Base-by-base conservation (phyloP, 1,140 invertebrate species). In the Leptinotarsa lineolata region DNA sequence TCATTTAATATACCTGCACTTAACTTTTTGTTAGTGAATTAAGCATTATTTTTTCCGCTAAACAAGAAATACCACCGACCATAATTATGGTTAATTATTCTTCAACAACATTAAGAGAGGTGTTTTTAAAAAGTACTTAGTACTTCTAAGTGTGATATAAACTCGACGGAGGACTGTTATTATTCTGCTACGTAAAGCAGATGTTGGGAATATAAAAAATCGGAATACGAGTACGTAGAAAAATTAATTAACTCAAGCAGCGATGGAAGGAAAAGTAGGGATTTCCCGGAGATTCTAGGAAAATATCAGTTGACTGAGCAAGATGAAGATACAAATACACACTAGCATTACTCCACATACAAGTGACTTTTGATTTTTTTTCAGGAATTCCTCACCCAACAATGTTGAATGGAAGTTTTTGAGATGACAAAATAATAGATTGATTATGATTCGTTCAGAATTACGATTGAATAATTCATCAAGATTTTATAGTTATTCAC, bases 131-230 rank as follows among this genome's bases (percentile, higher is more conserved):
- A 75, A 70, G 44, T 69, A 73, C 67, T 75, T 77, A 75, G 63
- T 65, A 54, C 20, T 44, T 70, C 73, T 75, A 78, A 78, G 77
- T 77, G 77, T 75, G 70, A 78, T 77, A 77, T 78, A 78, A 78
- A 77, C 75, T 66, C 69, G 4, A 18, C n/a, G 13, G 24, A 39
- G 64, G 2, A 39, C 22, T 46, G 39, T 66, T 8, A 66, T 66
- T 66, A 66, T 66, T 66, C 39, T 66, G 64, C 22, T 66, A 66
- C 64, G 64, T 46, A 66, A 66, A 66, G 39, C 64, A 66, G 64
- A 66, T 66, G 64, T 66, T 39, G 64, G 21, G 30, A 66, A 22
- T 39, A 66, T 30, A 66, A 66, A 18, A 63, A 63, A 63, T 22
- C 20, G 60, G n/a, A 54, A 63, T 63, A 13, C 21, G 21, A 22